Percentiles rank a stretch among this genome's conserved stretches.
phyloP scores from a whole-genome alignment of 2,113 vertebrate genomes.

The Thymallus thymallus region DNA sequence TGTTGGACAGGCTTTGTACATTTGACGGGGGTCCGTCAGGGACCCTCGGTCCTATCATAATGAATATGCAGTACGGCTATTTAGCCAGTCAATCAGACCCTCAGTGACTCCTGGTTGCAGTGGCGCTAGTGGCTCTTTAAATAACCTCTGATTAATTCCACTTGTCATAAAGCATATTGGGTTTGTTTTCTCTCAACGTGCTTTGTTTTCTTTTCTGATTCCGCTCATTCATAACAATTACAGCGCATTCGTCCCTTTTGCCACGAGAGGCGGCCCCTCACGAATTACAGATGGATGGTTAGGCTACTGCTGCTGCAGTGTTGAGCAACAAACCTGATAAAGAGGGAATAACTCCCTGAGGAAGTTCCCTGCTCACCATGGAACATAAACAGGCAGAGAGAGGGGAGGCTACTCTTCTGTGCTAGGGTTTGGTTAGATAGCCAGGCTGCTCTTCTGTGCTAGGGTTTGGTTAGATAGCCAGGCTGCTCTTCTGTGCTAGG shows the following conservation, averaged over 20 bases:
- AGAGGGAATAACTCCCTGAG: neutral
- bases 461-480: neutral
- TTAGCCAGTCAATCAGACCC: conserved; percentile 45
- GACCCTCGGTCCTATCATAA: conserved; percentile 10
- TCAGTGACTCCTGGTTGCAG: conserved; percentile 8
- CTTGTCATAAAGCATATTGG: conserved; percentile 37
- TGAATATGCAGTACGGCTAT: conserved; percentile 30
- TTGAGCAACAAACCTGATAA: neutral
- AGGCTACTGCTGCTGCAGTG: neutral
- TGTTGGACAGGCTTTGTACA: conserved; percentile 26
- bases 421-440: neutral
- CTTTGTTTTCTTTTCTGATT: conserved; percentile 25
- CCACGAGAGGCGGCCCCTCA: neutral
- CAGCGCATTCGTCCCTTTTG: conserved; percentile 6
- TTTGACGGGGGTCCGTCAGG: conserved; percentile 2
- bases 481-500: neutral
- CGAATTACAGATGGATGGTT: conserved; percentile 14
- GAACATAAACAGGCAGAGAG: neutral
- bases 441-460: neutral
- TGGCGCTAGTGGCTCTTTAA: conserved; percentile 14
- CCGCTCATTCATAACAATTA: conserved; percentile 37
- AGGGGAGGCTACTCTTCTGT: neutral
- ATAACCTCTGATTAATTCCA: conserved; percentile 30
- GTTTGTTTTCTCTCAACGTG: conserved; percentile 37
- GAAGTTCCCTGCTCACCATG: neutral